These are phyloP conservation scores for Percopsis transmontana DNA, from an alignment of 2,113 vertebrate genomes.

Conservation along the genomic window DNA sequence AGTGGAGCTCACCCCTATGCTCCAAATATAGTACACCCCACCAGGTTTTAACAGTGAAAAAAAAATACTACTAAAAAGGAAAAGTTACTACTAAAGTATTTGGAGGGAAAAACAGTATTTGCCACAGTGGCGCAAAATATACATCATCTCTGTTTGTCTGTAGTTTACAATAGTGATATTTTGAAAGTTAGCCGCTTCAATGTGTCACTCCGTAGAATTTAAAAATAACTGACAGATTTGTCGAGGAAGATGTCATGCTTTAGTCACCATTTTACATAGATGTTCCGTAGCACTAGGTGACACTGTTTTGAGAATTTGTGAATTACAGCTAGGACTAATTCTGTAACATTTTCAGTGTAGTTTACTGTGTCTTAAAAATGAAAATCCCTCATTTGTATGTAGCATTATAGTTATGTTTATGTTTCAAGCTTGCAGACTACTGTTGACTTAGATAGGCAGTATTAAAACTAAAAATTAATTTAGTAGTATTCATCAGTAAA, in stretches of 20 bases:
- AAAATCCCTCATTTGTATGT: constrained; percentile 19
- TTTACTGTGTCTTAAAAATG: constrained; percentile 45
- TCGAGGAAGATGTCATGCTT: constrained; percentile 9
- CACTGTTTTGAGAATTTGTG: constrained; percentile 48
- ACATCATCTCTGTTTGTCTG: constrained; percentile 54
- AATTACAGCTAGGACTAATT: constrained; percentile 6
- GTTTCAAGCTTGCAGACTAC: constrained; percentile 48
- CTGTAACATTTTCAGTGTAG: constrained; percentile 33
- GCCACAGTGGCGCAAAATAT: constrained; percentile 66
- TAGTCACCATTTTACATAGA: constrained; percentile 3
- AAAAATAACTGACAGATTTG: constrained; percentile 14
- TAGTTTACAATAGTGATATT: constrained; percentile 39
- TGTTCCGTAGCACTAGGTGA: constrained; percentile 31
- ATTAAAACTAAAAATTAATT: constrained; percentile 16
- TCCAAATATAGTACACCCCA: constrained; percentile 62
- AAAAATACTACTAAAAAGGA: constrained; percentile 9
- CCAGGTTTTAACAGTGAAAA: not conserved
- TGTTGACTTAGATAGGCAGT: constrained; percentile 27
- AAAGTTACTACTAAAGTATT: constrained; percentile 40
- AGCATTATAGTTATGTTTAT: constrained; percentile 41
- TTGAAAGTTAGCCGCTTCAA: constrained; percentile 37
- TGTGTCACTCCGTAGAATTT: constrained; percentile 36
- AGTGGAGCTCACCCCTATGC: constrained; percentile 79
- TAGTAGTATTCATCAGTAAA: constrained; percentile 6
- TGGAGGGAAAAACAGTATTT: constrained; percentile 53